Base-by-base conservation (phyloP, 2,888 invertebrate species). In the Gari tellinella region DNA sequence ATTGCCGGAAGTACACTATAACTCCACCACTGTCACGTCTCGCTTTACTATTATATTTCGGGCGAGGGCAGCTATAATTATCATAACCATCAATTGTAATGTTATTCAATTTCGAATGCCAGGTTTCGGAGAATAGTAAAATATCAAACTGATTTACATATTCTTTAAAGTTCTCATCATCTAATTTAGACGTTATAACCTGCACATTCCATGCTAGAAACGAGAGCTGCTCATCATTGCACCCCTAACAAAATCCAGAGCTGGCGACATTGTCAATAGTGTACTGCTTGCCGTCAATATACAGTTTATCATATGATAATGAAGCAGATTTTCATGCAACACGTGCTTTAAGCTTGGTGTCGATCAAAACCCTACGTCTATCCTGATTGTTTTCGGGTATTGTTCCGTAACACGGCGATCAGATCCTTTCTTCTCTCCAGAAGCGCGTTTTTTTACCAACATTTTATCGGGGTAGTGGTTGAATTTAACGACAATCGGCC, bases 241-340 rank as follows among this genome's bases (percentile, higher is more conserved):
- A n/a, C n/a, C n/a, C n/a, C n/a, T n/a, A n/a, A n/a, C n/a, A n/a
- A n/a, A n/a, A n/a, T n/a, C n/a, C n/a, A n/a, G n/a, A n/a, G n/a
- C n/a, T n/a, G n/a, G n/a, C n/a, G n/a, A n/a, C n/a, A n/a, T n/a
- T n/a, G n/a, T n/a, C n/a, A n/a, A 53, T 19, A 17, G 38, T 53
- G 17, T 17, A 53, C 53, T 37, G 21, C n/a, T 53, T 53, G 3
- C 53, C n/a, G n/a, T n/a, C n/a, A n/a, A n/a, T n/a, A n/a, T n/a
- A n/a, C n/a, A n/a, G n/a, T n/a, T n/a, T n/a, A 37, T 53, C 53
- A 53, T 31, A 53, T n/a, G 53, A 53, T n/a, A 53, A 23, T 17
- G 48, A 46, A 12, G 52, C 26, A 3, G 2, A 26, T 52, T 2
- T 31, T n/a, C 31, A 45, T 46, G 52, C 52, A 5, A n/a, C 31